Percentiles rank a stretch among this genome's conserved stretches.
Conservation (phyloP, 2,888 invertebrate genomes). For the Erebia palarica region DNA sequence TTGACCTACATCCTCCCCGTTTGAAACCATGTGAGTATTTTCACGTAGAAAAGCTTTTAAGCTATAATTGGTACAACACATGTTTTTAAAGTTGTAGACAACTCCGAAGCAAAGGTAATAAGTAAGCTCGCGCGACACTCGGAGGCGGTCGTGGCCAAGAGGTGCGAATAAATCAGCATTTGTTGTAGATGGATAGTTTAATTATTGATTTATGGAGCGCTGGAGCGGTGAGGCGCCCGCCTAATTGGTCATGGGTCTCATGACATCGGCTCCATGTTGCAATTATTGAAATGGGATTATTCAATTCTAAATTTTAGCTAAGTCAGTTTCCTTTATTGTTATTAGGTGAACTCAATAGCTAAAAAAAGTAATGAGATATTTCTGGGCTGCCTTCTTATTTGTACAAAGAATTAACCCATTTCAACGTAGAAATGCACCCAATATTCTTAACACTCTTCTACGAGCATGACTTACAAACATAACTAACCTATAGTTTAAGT, state of each 20-base stretch:
- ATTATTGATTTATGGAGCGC: conserved; percentile 79
- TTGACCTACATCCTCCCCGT: too few species aligned
- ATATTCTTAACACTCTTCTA: too few species aligned
- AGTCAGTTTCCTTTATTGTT: conserved; percentile 58
- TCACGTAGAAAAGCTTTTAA: not conserved
- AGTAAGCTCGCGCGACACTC: conserved; percentile 56
- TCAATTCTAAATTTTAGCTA: conserved; percentile 61
- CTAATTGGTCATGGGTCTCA: conserved; percentile 79
- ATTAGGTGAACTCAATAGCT: conserved; percentile 3
- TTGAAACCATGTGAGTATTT: too few species aligned
- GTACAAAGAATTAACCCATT: not conserved
- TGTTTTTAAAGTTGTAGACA: not conserved
- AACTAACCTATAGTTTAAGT: too few species aligned
- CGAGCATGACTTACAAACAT: too few species aligned
- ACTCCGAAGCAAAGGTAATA: conserved; percentile 46
- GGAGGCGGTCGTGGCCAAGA: conserved; percentile 65
- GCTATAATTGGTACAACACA: conserved; percentile 34
- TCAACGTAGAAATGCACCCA: not conserved
- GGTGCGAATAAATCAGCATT: conserved; percentile 78
- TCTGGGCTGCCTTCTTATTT: not conserved
- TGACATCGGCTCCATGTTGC: conserved; percentile 65
- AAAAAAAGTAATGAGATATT: not conserved
- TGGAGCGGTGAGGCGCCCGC: conserved; percentile 58
- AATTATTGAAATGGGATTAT: conserved; percentile 75
- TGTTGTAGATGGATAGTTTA: conserved; percentile 78